Percentiles rank a stretch among this genome's conserved stretches.
Evolutionary conservation across 2,888 invertebrate species (phyloP).

Genomic region (Coronaproctus castanopsis): DNA sequence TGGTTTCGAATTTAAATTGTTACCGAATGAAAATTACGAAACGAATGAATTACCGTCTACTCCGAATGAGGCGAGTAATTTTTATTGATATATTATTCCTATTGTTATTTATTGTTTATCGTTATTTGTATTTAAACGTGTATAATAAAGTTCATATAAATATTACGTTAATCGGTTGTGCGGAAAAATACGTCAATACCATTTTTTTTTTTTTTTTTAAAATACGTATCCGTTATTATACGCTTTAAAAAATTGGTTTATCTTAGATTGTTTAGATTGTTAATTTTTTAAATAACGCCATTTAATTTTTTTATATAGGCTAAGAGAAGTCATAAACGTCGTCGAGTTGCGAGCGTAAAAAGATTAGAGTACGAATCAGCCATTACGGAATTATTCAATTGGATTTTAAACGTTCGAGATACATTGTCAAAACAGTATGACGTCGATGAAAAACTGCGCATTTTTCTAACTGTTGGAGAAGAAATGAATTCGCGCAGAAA

Average conservation of each 20-base stretch:
- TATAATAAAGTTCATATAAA: too few relatives aligned
- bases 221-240: background rate
- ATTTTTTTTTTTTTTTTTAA: background rate
- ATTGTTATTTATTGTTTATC: too few relatives aligned
- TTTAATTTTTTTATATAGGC: too few relatives aligned
- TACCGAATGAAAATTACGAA: background rate
- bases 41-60: background rate
- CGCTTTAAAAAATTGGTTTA: background rate
- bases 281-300: background rate
- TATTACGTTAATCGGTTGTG: too few relatives aligned
- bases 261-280: background rate
- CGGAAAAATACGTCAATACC: too few relatives aligned
- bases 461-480: conserved; percentile 2
- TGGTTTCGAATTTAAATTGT: conserved; percentile 30
- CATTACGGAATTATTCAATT: conserved; percentile 6
- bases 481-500: conserved; percentile 23
- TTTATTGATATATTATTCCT: too few relatives aligned
- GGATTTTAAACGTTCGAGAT: conserved; percentile 2
- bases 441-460: background rate
- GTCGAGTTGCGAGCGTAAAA: conserved; percentile 7
- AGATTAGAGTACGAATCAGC: conserved; percentile 4
- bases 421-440: background rate
- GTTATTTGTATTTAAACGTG: too few relatives aligned
- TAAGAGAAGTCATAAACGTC: conserved; percentile 7
- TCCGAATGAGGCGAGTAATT: background rate